Evolutionary conservation across 2,888 invertebrate genomes (phyloP).

Genomic region (Hermodice carunculata): DNA sequence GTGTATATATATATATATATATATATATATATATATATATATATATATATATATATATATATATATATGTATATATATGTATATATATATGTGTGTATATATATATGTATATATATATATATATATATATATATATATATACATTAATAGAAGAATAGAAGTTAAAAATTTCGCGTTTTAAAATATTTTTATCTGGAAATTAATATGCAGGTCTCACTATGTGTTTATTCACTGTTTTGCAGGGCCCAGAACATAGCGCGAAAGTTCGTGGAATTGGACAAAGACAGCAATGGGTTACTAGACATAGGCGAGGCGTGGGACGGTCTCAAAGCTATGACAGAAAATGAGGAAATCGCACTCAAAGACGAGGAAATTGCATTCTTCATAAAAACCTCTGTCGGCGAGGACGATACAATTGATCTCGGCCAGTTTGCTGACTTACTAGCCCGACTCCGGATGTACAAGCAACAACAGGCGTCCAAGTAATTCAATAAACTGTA

Average conservation of each 20-base stretch:
- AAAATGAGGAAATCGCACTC: neutral
- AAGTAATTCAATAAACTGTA: too few relatives aligned
- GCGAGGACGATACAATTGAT: slow-evolving; percentile 54
- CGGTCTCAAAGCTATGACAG: slow-evolving; percentile 40
- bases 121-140: too few relatives aligned
- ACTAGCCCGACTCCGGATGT: slow-evolving; percentile 55
- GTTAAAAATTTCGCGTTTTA: too few relatives aligned
- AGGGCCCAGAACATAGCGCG: slow-evolving; percentile 43
- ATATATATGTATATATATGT: too few relatives aligned
- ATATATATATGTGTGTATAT: too few relatives aligned
- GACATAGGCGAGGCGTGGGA: slow-evolving; percentile 48
- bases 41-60: too few relatives aligned
- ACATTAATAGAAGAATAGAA: too few relatives aligned
- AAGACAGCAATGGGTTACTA: slow-evolving; percentile 33
- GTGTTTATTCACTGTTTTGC: too few relatives aligned
- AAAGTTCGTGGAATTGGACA: slow-evolving; percentile 39
- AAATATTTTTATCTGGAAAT: neutral
- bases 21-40: too few relatives aligned
- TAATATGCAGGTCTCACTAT: neutral
- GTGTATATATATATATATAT: too few relatives aligned
- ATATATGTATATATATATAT: too few relatives aligned
- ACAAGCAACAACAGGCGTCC: too few relatives aligned
- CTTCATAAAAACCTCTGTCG: slow-evolving; percentile 41
- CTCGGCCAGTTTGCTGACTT: slow-evolving; percentile 58
- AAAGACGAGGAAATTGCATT: slow-evolving; percentile 44